Percentiles rank a stretch among this genome's conserved stretches.
Conservation (phyloP, 2,113 vertebrate genomes). For the Cacatua alba region DNA sequence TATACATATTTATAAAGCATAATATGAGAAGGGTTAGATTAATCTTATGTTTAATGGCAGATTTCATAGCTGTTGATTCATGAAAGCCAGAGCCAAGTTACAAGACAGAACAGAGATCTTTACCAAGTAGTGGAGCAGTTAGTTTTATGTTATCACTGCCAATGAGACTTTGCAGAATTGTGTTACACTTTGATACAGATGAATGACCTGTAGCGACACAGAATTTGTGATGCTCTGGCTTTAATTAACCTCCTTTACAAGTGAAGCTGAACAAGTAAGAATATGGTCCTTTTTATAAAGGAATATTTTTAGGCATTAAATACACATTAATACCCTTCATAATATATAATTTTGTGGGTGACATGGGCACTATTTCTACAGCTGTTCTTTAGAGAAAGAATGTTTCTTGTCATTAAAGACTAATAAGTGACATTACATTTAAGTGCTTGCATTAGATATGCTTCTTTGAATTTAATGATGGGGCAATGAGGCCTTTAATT, state of each 20-base stretch:
- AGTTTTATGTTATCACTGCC: neutral
- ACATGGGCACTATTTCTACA: slow-evolving; percentile 79
- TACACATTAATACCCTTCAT: slow-evolving; percentile 67
- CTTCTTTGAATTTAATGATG: slow-evolving; percentile 87
- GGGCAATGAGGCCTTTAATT: slow-evolving; percentile 88
- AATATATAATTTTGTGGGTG: slow-evolving; percentile 77
- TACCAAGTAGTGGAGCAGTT: neutral
- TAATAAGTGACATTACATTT: slow-evolving; percentile 87
- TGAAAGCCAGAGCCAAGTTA: neutral
- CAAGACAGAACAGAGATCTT: neutral
- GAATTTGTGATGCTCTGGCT: slow-evolving; percentile 1
- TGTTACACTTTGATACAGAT: slow-evolving; percentile 7
- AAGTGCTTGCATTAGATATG: slow-evolving; percentile 84
- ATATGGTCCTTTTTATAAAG: neutral
- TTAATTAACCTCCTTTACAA: slow-evolving; percentile 55
- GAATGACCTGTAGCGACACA: neutral
- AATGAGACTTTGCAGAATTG: neutral
- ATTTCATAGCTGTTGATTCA: neutral
- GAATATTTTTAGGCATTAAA: slow-evolving; percentile 67
- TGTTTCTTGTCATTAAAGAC: slow-evolving; percentile 84
- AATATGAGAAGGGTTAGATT: neutral
- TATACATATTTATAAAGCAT: neutral
- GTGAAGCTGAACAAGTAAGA: neutral
- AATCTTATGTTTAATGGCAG: neutral
- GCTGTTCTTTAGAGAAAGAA: slow-evolving; percentile 80